Percentiles rank a stretch among this genome's conserved stretches.
Evolutionary conservation across 1,140 invertebrate species (phyloP).

Genomic region (Uloborus diversus): DNA sequence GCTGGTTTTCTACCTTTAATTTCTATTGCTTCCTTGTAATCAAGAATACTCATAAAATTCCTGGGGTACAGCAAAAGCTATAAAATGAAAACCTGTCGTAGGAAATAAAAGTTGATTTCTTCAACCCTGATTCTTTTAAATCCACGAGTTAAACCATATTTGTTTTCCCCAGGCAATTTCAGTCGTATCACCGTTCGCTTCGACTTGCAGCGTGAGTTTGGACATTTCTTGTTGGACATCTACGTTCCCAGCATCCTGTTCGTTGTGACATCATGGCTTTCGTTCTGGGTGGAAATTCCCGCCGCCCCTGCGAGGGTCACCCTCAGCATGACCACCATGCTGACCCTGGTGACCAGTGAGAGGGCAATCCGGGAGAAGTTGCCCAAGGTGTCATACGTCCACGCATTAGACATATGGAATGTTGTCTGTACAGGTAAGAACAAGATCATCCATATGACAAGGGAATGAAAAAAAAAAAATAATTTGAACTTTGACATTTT

Average conservation of each 20-base stretch:
- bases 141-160: no score
- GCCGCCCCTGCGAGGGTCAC: slow-evolving; percentile 72
- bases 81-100: no score
- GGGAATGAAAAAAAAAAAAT: no score
- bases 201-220: slow-evolving; percentile 70
- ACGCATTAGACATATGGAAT: slow-evolving; percentile 89
- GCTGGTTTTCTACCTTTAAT: no score
- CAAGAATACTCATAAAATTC: no score
- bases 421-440: slow-evolving; percentile 74
- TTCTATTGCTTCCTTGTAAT: no score
- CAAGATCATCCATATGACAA: not conserved
- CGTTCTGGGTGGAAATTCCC: slow-evolving; percentile 73
- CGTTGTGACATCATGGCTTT: slow-evolving; percentile 75
- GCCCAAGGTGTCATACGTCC: slow-evolving; percentile 80
- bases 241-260: slow-evolving; percentile 74
- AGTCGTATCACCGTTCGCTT: slow-evolving; percentile 72
- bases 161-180: slow-evolving; percentile 73
- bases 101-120: no score
- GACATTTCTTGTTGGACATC: slow-evolving; percentile 73
- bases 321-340: slow-evolving; percentile 71
- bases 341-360: slow-evolving; percentile 70
- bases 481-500: no score
- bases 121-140: no score
- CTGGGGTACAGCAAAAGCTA: no score
- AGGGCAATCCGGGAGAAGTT: slow-evolving; percentile 68